These are phyloP conservation scores for Dallia pectoralis DNA, from an alignment of 2,797 vertebrate genomes.

Conservation along the genomic window DNA sequence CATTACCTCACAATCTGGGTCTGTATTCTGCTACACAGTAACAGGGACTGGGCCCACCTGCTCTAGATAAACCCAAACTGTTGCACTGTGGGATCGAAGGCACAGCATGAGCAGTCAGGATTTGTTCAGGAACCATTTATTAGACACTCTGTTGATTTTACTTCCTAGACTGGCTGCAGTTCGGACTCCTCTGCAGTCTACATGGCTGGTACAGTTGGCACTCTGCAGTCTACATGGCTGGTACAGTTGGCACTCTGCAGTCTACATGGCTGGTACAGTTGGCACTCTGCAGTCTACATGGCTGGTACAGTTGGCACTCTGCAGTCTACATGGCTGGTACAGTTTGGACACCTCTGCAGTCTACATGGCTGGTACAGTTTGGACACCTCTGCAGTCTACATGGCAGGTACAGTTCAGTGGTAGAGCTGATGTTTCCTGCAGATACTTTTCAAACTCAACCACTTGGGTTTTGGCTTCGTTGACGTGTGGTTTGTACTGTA, in stretches of 20 bases:
- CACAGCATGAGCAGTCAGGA: neutral
- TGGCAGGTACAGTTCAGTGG: conserved; percentile 35
- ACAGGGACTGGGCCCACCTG: neutral
- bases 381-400: no score
- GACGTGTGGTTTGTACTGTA: conserved; percentile 55
- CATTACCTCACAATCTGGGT: conserved; percentile 11
- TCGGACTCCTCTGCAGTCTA: neutral
- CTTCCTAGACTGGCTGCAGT: neutral
- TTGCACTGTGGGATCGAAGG: neutral
- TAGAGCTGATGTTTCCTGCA: conserved; percentile 48
- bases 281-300: no score
- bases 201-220: neutral
- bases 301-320: no score
- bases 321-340: no score
- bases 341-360: neutral
- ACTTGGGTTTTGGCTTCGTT: conserved; percentile 47
- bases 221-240: no score
- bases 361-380: neutral
- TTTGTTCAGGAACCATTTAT: neutral
- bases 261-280: no score
- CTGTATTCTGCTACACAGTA: neutral
- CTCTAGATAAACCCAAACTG: neutral
- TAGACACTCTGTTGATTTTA: neutral
- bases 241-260: no score
- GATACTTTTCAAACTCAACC: conserved; percentile 59